Conservation (phyloP, 35 echinoderm and acorn worm species). For the Ophiothrix spiculata region DNA sequence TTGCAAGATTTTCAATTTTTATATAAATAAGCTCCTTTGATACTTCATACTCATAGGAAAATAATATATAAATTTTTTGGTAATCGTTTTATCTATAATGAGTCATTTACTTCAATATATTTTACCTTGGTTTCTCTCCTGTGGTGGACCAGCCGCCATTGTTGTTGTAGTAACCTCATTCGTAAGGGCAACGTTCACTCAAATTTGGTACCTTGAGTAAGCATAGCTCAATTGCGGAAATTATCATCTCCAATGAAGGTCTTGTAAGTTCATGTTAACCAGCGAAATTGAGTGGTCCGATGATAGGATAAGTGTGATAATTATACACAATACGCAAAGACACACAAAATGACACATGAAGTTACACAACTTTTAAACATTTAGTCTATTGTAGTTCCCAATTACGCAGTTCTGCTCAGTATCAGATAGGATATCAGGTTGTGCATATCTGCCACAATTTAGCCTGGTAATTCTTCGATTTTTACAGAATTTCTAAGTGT, state of each 20-base stretch:
- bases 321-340: neutral
- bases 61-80: too few relatives aligned
- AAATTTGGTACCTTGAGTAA: neutral
- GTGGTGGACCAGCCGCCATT: slow-evolving; percentile 85
- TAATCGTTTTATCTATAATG: too few relatives aligned
- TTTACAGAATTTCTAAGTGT: neutral
- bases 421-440: neutral
- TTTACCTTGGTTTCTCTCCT: slow-evolving; percentile 92
- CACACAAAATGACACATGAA: too few relatives aligned
- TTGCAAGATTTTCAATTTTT: too few relatives aligned
- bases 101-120: too few relatives aligned
- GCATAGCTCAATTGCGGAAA: neutral
- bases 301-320: neutral
- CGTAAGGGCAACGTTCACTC: neutral
- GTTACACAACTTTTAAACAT: neutral
- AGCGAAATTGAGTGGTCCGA: neutral
- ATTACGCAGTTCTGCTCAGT: neutral
- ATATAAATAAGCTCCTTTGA: too few relatives aligned
- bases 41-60: too few relatives aligned
- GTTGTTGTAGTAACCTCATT: neutral
- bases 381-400: neutral
- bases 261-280: neutral
- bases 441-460: neutral
- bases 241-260: neutral
- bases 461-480: neutral